Percentiles rank a stretch among this genome's conserved stretches.
phyloP scores from a whole-genome alignment of 1,140 invertebrate genomes.

The Ips nitidus region DNA sequence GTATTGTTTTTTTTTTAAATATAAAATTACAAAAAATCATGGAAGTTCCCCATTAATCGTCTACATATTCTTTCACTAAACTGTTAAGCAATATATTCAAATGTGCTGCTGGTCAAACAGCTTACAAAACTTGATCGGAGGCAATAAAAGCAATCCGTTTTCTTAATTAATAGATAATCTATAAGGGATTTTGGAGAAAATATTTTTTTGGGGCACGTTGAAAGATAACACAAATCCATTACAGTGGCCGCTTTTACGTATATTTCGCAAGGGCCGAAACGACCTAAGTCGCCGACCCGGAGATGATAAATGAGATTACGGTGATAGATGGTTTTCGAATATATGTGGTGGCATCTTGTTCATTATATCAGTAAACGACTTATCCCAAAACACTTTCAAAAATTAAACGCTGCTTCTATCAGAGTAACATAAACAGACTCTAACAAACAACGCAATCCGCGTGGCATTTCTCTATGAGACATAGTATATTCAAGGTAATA shows the following conservation, averaged over 20 bases:
- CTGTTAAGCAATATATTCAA: too few species aligned
- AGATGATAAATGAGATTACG: conserved; percentile 38
- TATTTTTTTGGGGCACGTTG: conserved; percentile 10
- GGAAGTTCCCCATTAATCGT: too few species aligned
- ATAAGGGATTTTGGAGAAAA: background rate
- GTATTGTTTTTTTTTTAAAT: too few species aligned
- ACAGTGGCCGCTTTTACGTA: conserved; percentile 19
- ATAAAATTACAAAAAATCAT: too few species aligned
- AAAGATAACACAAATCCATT: conserved; percentile 37
- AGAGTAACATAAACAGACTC: conserved; percentile 4
- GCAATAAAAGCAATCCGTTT: background rate
- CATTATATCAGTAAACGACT: conserved; percentile 37
- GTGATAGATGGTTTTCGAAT: conserved; percentile 41
- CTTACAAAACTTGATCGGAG: too few species aligned
- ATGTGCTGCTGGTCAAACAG: too few species aligned
- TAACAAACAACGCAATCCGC: background rate
- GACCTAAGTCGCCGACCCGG: conserved; percentile 33
- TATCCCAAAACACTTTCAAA: conserved; percentile 26
- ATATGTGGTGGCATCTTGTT: conserved; percentile 40
- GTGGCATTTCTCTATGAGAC: too few species aligned
- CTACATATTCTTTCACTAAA: too few species aligned
- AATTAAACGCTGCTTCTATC: conserved; percentile 35
- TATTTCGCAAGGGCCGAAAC: conserved; percentile 30
- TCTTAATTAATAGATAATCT: background rate
- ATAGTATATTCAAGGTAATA: background rate